These are phyloP conservation scores for Austrofundulus limnaeus DNA, from an alignment of 2,113 vertebrate species.

Conservation along the genomic window DNA sequence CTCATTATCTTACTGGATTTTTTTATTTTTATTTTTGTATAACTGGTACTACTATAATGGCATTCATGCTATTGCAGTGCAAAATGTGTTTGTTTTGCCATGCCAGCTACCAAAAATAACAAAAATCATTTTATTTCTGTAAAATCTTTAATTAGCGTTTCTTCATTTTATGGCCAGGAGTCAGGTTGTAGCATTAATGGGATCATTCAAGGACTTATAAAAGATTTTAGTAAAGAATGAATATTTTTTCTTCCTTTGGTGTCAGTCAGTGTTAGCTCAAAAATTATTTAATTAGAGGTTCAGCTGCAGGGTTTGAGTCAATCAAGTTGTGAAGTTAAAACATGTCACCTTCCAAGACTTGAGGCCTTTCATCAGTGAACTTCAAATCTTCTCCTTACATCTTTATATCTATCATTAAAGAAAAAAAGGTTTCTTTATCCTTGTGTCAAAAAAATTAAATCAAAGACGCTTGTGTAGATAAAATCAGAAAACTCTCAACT, in stretches of 20 bases:
- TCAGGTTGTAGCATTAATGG: neutral
- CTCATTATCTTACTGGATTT: neutral
- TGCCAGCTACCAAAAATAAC: neutral
- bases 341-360: neutral
- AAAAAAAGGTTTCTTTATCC: neutral
- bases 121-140: too few relatives aligned
- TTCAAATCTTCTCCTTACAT: neutral
- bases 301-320: neutral
- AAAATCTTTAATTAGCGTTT: neutral
- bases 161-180: neutral
- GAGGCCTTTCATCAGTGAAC: neutral
- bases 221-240: neutral
- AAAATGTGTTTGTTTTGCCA: neutral
- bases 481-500: neutral
- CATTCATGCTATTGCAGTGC: too few relatives aligned
- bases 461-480: neutral
- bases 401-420: neutral
- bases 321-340: too few relatives aligned
- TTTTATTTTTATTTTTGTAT: too few relatives aligned
- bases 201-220: neutral
- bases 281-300: neutral
- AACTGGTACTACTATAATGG: neutral
- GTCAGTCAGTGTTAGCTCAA: neutral
- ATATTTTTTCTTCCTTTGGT: neutral
- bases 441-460: neutral